A percentile compares a stretch with the other conserved stretches of the same genome.
phyloP scores from a whole-genome alignment of 2,888 invertebrate genomes.

The Mechanitis mazaeus region DNA sequence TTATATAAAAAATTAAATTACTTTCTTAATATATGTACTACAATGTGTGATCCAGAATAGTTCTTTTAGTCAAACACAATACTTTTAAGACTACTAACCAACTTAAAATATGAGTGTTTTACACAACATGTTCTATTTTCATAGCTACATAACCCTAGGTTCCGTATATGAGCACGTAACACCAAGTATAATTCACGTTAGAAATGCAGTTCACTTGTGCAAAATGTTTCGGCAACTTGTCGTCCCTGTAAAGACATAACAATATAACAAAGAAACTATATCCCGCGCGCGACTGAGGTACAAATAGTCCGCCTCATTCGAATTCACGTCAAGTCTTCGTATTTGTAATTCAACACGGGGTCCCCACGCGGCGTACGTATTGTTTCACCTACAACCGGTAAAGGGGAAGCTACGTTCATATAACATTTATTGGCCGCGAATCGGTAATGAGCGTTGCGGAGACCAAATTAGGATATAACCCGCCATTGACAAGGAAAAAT shows the following conservation, averaged over 20 bases:
- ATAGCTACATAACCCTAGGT: slow-evolving; percentile 6
- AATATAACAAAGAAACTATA: slow-evolving; percentile 49
- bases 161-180: slow-evolving; percentile 2
- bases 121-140: slow-evolving; percentile 5
- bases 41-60: background rate
- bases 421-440: slow-evolving; percentile 40
- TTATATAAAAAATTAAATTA: too few relatives aligned
- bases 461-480: slow-evolving; percentile 28
- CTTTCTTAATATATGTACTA: too few relatives aligned
- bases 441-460: slow-evolving; percentile 36
- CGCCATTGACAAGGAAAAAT: slow-evolving; percentile 11
- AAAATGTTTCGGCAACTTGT: slow-evolving; percentile 30
- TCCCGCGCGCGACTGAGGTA: slow-evolving; percentile 38
- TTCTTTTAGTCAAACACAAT: background rate
- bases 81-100: background rate
- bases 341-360: slow-evolving; percentile 72
- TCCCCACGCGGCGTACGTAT: slow-evolving; percentile 58
- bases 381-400: slow-evolving; percentile 63
- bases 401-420: slow-evolving; percentile 43
- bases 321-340: slow-evolving; percentile 69
- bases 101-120: background rate
- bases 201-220: slow-evolving; percentile 9
- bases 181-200: slow-evolving; percentile 6
- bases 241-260: slow-evolving; percentile 35
- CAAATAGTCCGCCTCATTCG: slow-evolving; percentile 57